Conservation (phyloP, 2,797 vertebrate species). For the Sparidentex hasta region DNA sequence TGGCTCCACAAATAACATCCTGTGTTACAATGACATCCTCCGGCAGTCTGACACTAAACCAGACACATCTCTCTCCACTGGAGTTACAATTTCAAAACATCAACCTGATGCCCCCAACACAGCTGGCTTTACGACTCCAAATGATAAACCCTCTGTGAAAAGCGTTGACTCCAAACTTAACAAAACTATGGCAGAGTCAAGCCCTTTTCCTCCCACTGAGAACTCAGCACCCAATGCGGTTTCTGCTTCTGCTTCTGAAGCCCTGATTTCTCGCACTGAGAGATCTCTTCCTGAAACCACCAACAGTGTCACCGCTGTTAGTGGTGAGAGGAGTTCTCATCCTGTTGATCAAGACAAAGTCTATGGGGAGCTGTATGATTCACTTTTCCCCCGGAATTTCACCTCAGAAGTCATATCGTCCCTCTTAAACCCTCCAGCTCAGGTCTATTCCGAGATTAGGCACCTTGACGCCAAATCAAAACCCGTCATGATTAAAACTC, state of each 20-base stretch:
- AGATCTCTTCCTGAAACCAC: constrained; percentile 1
- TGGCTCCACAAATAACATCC: background rate
- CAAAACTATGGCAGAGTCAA: background rate
- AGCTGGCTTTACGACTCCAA: background rate
- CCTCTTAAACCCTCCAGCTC: background rate
- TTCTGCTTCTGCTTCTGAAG: background rate
- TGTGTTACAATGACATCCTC: background rate
- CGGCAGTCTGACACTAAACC: constrained; percentile 2
- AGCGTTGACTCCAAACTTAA: background rate
- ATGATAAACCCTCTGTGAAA: background rate
- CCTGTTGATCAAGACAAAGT: constrained; percentile 1
- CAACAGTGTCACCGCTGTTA: background rate
- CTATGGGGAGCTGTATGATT: constrained; percentile 59
- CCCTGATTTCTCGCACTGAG: constrained; percentile 1
- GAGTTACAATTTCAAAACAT: constrained; percentile 2
- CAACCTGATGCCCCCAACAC: constrained; percentile 2
- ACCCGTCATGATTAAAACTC: constrained; percentile 24
- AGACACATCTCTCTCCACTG: constrained; percentile 5
- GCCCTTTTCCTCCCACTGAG: constrained; percentile 1
- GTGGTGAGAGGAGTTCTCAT: background rate
- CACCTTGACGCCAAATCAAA: constrained; percentile 1
- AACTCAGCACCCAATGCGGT: background rate
- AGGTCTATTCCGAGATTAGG: background rate
- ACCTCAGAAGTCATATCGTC: constrained; percentile 31
- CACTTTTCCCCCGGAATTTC: constrained; percentile 64